Evolutionary conservation across 2,797 vertebrate species (phyloP).

Genomic region (Stomatorhinus walkeri): DNA sequence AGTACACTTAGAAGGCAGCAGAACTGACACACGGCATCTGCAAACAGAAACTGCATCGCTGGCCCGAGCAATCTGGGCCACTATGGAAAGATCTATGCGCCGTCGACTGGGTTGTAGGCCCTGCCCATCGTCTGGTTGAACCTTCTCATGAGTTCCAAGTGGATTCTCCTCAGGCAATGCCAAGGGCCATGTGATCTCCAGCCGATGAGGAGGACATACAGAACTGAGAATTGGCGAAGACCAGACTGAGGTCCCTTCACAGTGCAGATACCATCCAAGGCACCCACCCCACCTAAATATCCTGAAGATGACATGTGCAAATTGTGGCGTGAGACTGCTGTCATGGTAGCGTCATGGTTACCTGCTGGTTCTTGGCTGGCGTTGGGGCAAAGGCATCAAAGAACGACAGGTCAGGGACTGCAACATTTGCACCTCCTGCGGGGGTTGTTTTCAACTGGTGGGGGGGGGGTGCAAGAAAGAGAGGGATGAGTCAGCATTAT

Average conservation of each 20-base stretch:
- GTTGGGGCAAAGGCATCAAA: conserved; percentile 58
- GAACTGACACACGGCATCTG: neutral
- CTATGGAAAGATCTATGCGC: neutral
- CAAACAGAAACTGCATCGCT: neutral
- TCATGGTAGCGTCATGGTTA: conserved; percentile 29
- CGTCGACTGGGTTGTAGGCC: neutral
- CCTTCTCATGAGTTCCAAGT: neutral
- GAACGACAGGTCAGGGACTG: conserved; percentile 53
- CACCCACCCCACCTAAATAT: neutral
- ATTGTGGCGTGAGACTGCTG: neutral
- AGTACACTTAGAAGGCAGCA: neutral
- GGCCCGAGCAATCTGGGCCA: neutral
- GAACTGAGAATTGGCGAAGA: neutral
- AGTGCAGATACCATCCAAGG: neutral
- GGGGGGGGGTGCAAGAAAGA: neutral
- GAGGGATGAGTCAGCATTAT: neutral
- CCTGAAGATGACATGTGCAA: neutral
- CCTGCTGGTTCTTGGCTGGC: conserved; percentile 47
- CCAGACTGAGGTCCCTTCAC: neutral
- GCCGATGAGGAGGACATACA: neutral
- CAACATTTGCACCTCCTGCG: conserved; percentile 42
- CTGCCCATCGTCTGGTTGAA: neutral
- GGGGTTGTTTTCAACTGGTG: conserved; percentile 35
- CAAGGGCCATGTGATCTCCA: neutral
- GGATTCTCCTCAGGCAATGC: neutral